Evolutionary conservation across 2,113 vertebrate genomes (phyloP).

Genomic region (Sinosuthora webbiana): DNA sequence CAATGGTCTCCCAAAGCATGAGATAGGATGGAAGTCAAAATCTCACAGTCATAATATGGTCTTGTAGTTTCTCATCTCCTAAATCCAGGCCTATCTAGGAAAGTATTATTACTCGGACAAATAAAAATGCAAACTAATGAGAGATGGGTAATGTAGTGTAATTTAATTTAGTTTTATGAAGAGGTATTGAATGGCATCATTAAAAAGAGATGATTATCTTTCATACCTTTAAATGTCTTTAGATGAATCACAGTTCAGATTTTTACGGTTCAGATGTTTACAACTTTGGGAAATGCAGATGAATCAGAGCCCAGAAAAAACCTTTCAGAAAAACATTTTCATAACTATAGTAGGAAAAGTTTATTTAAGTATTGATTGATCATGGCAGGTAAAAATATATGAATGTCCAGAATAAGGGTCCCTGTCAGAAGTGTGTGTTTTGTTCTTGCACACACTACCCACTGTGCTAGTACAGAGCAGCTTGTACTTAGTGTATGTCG

Average conservation of each 20-base stretch:
- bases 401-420: neutral
- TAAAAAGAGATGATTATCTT: neutral
- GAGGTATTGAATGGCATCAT: neutral
- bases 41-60: neutral
- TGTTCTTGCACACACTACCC: neutral
- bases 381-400: neutral
- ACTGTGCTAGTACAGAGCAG: neutral
- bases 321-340: neutral
- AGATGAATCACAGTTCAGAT: neutral
- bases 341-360: too few species aligned
- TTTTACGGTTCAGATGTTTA: neutral
- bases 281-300: neutral
- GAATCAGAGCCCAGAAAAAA: neutral
- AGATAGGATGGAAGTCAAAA: neutral
- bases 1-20: neutral
- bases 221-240: neutral
- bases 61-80: neutral
- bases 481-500: neutral
- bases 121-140: neutral
- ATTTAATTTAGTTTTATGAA: neutral
- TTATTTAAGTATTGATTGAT: neutral
- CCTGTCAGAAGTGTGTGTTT: neutral
- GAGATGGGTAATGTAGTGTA: neutral
- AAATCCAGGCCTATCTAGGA: neutral
- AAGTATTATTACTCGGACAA: neutral